Evolutionary conservation across 2,888 invertebrate genomes (phyloP).

Genomic region (Hyppa rectilinea): DNA sequence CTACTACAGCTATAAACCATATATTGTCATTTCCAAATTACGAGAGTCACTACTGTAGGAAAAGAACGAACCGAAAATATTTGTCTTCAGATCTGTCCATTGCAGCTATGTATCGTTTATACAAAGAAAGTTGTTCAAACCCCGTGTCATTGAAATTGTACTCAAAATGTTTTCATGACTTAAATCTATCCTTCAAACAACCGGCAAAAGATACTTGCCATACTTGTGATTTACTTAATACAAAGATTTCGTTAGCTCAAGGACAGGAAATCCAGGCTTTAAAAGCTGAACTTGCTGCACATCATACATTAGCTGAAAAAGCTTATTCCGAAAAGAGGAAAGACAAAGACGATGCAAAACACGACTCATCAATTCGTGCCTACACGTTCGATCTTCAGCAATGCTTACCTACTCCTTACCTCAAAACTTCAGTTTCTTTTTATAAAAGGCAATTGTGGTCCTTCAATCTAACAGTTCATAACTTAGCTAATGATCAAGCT

Average conservation of each 20-base stretch:
- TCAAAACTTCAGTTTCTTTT: not conserved
- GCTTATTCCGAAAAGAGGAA: slow-evolving; percentile 13
- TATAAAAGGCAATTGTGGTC: not conserved
- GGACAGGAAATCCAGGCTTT: slow-evolving; percentile 16
- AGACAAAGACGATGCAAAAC: slow-evolving; percentile 13
- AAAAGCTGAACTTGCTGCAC: not conserved
- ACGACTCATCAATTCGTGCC: not conserved
- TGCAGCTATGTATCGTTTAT: slow-evolving; percentile 54
- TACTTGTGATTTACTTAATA: slow-evolving; percentile 44
- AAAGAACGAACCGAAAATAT: slow-evolving; percentile 52
- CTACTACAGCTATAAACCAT: slow-evolving; percentile 32
- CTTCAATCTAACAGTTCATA: slow-evolving; percentile 45
- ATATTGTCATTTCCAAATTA: slow-evolving; percentile 45
- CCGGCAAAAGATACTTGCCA: slow-evolving; percentile 56
- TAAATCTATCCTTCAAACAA: slow-evolving; percentile 57
- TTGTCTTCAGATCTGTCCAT: slow-evolving; percentile 52
- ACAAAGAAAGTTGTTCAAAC: slow-evolving; percentile 47
- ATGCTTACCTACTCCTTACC: not conserved
- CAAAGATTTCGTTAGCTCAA: slow-evolving; percentile 34
- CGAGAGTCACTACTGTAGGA: slow-evolving; percentile 58
- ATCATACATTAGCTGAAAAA: slow-evolving; percentile 18
- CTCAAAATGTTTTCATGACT: slow-evolving; percentile 51
- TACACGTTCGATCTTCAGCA: not conserved
- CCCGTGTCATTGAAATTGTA: slow-evolving; percentile 55
- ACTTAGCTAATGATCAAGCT: slow-evolving; percentile 32